Percentiles rank a stretch among this genome's conserved stretches.
Evolutionary conservation across 2,113 vertebrate species (phyloP).

Genomic region (Scomber colias): DNA sequence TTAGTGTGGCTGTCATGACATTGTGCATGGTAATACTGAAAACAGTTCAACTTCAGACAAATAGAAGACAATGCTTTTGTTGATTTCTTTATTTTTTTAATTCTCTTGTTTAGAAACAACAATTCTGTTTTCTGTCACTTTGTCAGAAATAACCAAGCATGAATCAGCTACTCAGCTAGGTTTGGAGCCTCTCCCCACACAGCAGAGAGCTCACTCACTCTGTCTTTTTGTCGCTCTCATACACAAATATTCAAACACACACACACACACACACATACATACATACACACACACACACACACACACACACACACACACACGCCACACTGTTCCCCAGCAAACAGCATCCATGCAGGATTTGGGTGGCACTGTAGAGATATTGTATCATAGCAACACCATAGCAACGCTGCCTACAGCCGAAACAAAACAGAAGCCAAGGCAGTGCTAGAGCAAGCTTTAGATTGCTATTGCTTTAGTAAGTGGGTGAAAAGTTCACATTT

Average conservation of each 20-base stretch:
- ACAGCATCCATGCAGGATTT: conserved; percentile 56
- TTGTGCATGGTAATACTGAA: not conserved
- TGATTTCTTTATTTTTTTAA: conserved; percentile 57
- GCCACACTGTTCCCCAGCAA: conserved; percentile 48
- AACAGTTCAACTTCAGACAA: not conserved
- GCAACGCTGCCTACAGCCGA: conserved; percentile 56
- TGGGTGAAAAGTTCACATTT: conserved; percentile 72
- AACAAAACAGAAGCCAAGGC: conserved; percentile 47
- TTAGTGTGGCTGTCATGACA: not conserved
- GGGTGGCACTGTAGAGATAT: conserved; percentile 66
- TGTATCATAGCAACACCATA: conserved; percentile 72
- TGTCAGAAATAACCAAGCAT: conserved; percentile 61
- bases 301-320: conserved; percentile 32
- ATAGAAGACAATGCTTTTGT: not conserved
- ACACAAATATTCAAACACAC: conserved; percentile 8
- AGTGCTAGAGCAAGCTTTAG: conserved; percentile 43
- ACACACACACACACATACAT: conserved; percentile 24
- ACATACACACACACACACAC: conserved; percentile 22
- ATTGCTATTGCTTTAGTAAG: conserved; percentile 66
- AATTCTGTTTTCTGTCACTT: conserved; percentile 56
- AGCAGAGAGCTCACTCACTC: conserved; percentile 50
- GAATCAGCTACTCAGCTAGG: conserved; percentile 50
- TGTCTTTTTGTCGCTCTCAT: conserved; percentile 11
- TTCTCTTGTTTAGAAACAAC: conserved; percentile 70
- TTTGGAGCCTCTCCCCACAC: conserved; percentile 59